Evolutionary conservation across 2,797 vertebrate genomes (phyloP), one percentile per base, ranked within the genome.

Genomic region (Microchirus variegatus): DNA sequence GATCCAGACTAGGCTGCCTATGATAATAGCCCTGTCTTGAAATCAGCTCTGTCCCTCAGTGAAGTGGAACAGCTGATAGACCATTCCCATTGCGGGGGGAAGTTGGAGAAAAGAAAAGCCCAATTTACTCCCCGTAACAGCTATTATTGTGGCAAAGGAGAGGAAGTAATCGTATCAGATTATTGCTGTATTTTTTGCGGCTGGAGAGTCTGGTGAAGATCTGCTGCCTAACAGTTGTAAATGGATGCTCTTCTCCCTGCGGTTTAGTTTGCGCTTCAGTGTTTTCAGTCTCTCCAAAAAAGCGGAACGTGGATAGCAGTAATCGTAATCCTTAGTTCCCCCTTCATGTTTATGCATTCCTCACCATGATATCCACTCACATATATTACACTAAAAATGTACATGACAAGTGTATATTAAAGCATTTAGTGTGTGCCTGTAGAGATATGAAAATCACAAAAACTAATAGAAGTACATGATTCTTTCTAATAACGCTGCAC

Each of bases 11-110:
- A 84, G 82, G 89, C 90, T 93, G 85, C 90, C 89, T 90, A 86
- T 90, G 91, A 86, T 93, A 94, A 94, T 93, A 87, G 86, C 81
- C 78, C 75, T 70, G 90, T 94, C 93, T 94, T 94, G 90, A 93
- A 94, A 93, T 92, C 91, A 93, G 89, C 86, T 82, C 83, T 67
- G 70, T 92, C 82, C 82, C 85, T 80, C 78, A 77, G 86, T 93
- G 91, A 93, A 94, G 92, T 91, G 91, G 89, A 90, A 82, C 88
- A 90, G 91, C 87, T 90, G 92, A 93, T 92, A 70, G 88, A 83
- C 83, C 71, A 78, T 89, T 91, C 86, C 85, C 79, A 86, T 89
- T 82, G 86, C 51, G 1, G 40, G 60, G 81, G 88, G 87, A 87
- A 90, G 91, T 92, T 91, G 57, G 82, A 89, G 85, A 87, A 88